Conservation (phyloP, 2,113 vertebrate genomes). For the Stictonetta naevosa region DNA sequence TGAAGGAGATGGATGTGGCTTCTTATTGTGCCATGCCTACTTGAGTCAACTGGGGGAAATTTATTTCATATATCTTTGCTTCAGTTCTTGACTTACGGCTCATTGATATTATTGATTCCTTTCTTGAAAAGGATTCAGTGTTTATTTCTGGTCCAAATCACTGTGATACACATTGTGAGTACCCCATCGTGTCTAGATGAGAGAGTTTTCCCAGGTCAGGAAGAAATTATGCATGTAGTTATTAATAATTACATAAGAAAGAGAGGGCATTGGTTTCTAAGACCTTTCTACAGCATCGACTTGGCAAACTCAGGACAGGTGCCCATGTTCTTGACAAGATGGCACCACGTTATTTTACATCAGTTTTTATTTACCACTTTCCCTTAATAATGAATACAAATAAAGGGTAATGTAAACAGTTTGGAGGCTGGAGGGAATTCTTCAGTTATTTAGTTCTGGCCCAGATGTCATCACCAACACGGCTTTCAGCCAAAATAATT, state of each 20-base stretch:
- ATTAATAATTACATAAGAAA: background rate
- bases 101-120: background rate
- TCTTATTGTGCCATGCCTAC: background rate
- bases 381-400: background rate
- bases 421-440: background rate
- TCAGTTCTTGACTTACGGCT: background rate
- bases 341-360: background rate
- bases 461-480: background rate
- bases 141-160: background rate
- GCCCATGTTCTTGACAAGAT: background rate
- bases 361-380: background rate
- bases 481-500: background rate
- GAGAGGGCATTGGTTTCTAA: background rate
- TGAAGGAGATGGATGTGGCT: background rate
- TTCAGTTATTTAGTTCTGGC: background rate
- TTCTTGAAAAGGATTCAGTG: background rate
- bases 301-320: background rate
- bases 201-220: background rate
- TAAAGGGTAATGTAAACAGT: background rate
- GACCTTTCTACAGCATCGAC: background rate
- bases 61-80: background rate
- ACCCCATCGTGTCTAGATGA: rapidly evolving
- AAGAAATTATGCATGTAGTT: background rate
- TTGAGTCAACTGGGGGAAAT: background rate
- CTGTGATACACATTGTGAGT: background rate